Evolutionary conservation across 2,888 invertebrate genomes (phyloP).

Genomic region (Notodonta ziczac): DNA sequence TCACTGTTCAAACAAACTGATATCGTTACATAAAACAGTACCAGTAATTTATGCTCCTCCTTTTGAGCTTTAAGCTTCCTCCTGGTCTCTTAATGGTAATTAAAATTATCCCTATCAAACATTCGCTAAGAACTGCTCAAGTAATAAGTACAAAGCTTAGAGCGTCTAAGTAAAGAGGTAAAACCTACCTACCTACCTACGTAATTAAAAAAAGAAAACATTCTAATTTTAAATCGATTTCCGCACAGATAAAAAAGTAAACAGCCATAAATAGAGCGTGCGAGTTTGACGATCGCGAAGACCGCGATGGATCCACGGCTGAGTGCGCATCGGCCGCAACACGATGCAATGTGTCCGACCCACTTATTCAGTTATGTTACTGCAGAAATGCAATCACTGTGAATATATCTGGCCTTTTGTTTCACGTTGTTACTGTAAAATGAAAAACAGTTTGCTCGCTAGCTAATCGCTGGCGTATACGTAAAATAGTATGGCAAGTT

Average conservation of each 20-base stretch:
- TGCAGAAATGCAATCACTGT: conserved; percentile 50
- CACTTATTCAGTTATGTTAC: conserved; percentile 62
- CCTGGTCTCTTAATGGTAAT: too few species aligned
- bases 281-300: conserved; percentile 70
- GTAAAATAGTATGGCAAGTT: too few species aligned
- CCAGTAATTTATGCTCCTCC: too few species aligned
- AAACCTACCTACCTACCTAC: background rate
- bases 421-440: conserved; percentile 1
- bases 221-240: conserved; percentile 25
- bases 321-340: conserved; percentile 57
- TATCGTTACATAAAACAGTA: too few species aligned
- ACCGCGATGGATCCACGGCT: conserved; percentile 66
- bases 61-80: too few species aligned
- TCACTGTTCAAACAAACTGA: too few species aligned
- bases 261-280: conserved; percentile 74
- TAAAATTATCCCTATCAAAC: too few species aligned
- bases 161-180: background rate
- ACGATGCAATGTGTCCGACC: conserved; percentile 78
- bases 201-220: conserved; percentile 5
- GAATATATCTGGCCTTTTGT: conserved; percentile 18
- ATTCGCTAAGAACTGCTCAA: too few species aligned
- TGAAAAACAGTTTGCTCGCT: background rate
- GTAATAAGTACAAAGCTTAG: too few species aligned
- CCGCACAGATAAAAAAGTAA: conserved; percentile 48
- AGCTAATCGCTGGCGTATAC: too few species aligned